These are phyloP conservation scores for Gasteruption jaculator DNA, from an alignment of 2,888 invertebrate species.

Conservation along the genomic window DNA sequence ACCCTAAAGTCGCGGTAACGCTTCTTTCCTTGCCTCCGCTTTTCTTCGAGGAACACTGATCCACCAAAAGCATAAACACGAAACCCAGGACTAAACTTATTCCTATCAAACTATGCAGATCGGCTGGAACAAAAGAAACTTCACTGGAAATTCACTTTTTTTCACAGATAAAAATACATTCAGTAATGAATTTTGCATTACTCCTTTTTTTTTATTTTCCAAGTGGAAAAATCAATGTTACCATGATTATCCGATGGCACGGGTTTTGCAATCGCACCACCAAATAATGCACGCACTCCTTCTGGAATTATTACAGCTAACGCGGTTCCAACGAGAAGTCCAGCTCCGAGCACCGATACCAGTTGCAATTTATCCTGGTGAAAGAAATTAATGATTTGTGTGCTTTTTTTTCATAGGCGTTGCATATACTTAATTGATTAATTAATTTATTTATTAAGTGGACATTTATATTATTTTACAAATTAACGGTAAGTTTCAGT, in stretches of 20 bases:
- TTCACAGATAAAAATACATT: no score
- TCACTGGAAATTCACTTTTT: neutral
- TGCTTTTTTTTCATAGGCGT: no score
- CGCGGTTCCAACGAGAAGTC: slow-evolving; percentile 94
- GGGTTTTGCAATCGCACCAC: slow-evolving; percentile 30
- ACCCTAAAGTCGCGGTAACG: slow-evolving; percentile 91
- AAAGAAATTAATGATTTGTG: slow-evolving; percentile 26
- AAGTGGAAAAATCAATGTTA: slow-evolving; percentile 14
- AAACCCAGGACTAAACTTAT: slow-evolving; percentile 92
- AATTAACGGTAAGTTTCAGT: no score
- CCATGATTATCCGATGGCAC: slow-evolving; percentile 23
- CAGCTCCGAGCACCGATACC: slow-evolving; percentile 94
- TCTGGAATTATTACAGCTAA: slow-evolving; percentile 98
- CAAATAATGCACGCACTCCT: slow-evolving; percentile 81
- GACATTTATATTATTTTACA: no score
- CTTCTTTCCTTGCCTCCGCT: slow-evolving; percentile 67
- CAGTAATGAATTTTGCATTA: no score
- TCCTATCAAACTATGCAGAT: slow-evolving; percentile 81
- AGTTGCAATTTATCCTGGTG: slow-evolving; percentile 87
- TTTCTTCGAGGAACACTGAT: slow-evolving; percentile 67
- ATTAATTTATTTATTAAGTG: no score
- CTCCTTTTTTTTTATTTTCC: no score
- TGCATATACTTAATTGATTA: no score
- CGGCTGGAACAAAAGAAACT: slow-evolving; percentile 39
- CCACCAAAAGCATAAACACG: slow-evolving; percentile 95